Conservation (phyloP, 2,113 vertebrate species). For the Sander lucioperca region DNA sequence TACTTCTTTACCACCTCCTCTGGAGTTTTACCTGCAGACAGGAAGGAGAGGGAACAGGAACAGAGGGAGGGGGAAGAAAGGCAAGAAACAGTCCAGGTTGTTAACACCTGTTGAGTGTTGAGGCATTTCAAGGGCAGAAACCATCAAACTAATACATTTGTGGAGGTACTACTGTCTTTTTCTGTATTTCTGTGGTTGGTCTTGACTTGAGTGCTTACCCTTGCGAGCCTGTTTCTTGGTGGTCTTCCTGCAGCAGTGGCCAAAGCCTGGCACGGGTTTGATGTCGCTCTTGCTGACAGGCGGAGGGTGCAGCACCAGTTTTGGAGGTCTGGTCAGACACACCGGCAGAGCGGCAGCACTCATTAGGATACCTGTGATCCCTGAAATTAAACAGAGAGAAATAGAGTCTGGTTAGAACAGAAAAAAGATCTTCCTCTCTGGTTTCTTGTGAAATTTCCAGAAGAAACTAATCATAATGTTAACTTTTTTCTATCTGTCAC, state of each 20-base stretch:
- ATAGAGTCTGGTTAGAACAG: not conserved
- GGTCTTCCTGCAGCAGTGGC: conserved; percentile 93
- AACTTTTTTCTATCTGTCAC: not conserved
- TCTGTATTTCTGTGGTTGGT: not conserved
- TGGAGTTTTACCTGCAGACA: conserved; percentile 88
- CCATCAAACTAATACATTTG: not conserved
- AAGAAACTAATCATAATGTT: not conserved
- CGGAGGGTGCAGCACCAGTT: conserved; percentile 92
- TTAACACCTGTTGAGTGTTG: not conserved
- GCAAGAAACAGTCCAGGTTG: not conserved
- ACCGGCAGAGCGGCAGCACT: conserved; percentile 93
- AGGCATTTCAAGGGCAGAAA: not conserved
- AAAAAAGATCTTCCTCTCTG: not conserved
- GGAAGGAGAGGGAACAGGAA: not conserved
- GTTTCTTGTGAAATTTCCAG: not conserved
- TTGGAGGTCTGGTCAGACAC: conserved; percentile 94
- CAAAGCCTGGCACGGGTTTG: conserved; percentile 92
- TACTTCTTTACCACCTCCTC: conserved; percentile 96
- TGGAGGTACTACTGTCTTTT: not conserved
- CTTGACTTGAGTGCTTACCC: conserved; percentile 77
- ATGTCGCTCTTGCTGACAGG: conserved; percentile 94
- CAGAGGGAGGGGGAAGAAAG: not conserved
- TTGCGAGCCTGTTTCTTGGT: conserved; percentile 95
- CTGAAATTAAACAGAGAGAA: conserved; percentile 69
- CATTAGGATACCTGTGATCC: conserved; percentile 98